Base-by-base conservation (phyloP, 2,797 vertebrate species). In the Chelmon rostratus region DNA sequence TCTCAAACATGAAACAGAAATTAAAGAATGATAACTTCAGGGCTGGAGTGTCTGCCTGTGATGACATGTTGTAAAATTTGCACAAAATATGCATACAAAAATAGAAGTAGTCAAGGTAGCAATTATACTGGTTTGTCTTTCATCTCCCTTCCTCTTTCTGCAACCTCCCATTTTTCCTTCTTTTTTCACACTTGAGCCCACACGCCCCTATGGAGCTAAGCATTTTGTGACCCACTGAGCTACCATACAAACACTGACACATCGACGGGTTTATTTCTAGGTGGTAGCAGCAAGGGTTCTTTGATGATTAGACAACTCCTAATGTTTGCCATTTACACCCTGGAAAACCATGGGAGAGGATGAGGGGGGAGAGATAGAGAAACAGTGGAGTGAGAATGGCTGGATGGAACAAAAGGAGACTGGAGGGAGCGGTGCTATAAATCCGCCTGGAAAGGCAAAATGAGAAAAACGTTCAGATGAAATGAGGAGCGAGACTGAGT, bases 301-400 rank as follows among this genome's bases (percentile, higher is more conserved):
- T 89, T 91, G 77, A 92, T 87, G 76, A 70, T 78, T 58, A 50
- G 85, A 84, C 78, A 82, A 76, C 63, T 80, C 83, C 85, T 67
- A 75, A 88, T 88, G 85, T 86, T 82, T 79, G 86, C 79, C 80
- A 83, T 90, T 92, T 85, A 91, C 82, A 91, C 76, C 53, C 63
- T 42, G 38, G 40, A 85, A 89, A 87, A 79, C 78, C 78, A 76
- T 31, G 16, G 57, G 75, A 77, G 76, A 80, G 59, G 73, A 78
- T 66, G 70, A 62, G 38, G 74, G 73, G 28, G 18, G n/a, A 75
- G 47, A 58, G 53, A 68, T 49, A 59, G 58, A 59, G 66, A 84
- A 74, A 59, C 57, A 59, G n/a, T 54, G 49, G 38, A 61, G 68
- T 37, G 57, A 73, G 64, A 74, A 69, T 37, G 28, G 38, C 53